Evolutionary conservation across 2,797 vertebrate species (phyloP), one percentile per base, ranked within the genome.

Genomic region (Enteromius paludinosus): DNA sequence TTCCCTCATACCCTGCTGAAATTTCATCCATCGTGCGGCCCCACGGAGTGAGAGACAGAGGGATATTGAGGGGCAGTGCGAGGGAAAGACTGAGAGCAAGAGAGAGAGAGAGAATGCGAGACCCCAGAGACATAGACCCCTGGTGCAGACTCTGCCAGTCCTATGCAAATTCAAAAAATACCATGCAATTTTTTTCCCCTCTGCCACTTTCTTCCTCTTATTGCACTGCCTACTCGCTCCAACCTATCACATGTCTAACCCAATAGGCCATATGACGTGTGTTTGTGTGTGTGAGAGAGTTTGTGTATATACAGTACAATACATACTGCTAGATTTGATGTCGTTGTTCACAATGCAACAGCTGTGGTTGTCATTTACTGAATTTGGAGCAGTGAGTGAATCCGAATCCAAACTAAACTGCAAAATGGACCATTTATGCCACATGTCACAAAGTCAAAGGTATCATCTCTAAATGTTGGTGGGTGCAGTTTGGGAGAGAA

Each of bases 1-100:
- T 92, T 92, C 91, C 90, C 89, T 92, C 92, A 93, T 91, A 88
- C 87, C 87, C 88, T 89, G 90, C 90, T 95, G 92, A 94, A 95
- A 95, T 94, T 92, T 94, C 92, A 94, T 93, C 93, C 91, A 89
- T 76, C 90, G 83, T 79, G 68, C 78, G 87, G 90, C 92, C 92
- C 91, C 92, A 92, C 87, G 77, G 90, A 93, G 86, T 78, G 83
- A 84, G 79, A 81, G 90, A 94, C 91, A 94, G 86, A 87, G 86
- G 75, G 83, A 87, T 81, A 88, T 83, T 84, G 84, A 88, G 78
- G 78, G 78, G 56, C 71, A 54, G 54, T 73, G 82, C 8, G 87
- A 88, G 89, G 82, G 85, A 88, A 89, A 90, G 89, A 90, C 88
- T 87, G 88, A 91, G 85, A 77, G 90, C 78, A 86, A 83, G 87